Conservation (phyloP, 1,140 invertebrate genomes). For the Bombus ignitus region DNA sequence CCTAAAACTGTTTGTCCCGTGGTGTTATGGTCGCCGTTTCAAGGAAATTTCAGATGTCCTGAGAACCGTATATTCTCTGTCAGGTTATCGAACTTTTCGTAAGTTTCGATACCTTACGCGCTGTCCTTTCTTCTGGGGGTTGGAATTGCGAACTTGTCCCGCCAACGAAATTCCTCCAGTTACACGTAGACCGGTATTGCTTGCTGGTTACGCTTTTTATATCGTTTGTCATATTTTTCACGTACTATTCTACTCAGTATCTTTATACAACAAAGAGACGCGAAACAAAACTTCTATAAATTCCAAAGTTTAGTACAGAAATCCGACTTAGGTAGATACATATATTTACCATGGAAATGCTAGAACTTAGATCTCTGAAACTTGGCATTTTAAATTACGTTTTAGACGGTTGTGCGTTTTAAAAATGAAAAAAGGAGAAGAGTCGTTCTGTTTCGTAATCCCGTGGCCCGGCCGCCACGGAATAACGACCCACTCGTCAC, state of each 20-base stretch:
- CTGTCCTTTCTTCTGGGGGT: neutral
- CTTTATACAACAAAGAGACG: neutral
- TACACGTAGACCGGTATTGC: neutral
- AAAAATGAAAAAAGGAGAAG: neutral
- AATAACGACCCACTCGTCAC: neutral
- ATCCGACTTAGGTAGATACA: neutral
- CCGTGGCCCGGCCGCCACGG: neutral
- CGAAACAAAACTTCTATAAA: neutral
- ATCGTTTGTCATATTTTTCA: neutral
- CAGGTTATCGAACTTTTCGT: conserved; percentile 21
- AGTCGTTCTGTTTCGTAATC: neutral
- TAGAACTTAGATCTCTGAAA: neutral
- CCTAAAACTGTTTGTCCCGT: conserved; percentile 10
- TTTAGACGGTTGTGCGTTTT: neutral
- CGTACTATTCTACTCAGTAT: neutral
- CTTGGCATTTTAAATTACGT: neutral
- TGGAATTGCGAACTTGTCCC: neutral
- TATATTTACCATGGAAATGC: neutral
- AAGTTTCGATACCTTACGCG: conserved; percentile 2
- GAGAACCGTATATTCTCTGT: conserved; percentile 26
- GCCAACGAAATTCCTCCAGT: neutral
- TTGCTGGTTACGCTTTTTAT: neutral
- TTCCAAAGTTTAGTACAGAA: neutral
- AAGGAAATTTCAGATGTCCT: conserved; percentile 29
- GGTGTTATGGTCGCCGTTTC: conserved; percentile 7